Base-by-base conservation (phyloP, 2,888 invertebrate species). In the Slavum lentiscoides region DNA sequence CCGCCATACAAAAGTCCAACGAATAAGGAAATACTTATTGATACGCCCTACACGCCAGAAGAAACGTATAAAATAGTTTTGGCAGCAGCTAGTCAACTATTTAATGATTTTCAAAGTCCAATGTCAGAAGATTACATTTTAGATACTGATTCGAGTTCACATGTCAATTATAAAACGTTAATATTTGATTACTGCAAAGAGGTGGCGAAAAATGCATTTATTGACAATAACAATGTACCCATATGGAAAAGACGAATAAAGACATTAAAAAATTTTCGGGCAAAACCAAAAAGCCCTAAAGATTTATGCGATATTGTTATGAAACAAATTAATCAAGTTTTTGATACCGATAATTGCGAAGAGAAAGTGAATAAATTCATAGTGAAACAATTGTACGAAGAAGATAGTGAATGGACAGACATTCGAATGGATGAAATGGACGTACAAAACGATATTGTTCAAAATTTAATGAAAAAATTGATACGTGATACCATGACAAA, bases 131-230 rank as follows among this genome's bases (percentile, higher is more conserved):
- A 80, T 17, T 64, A 23, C 23, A 58, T 80, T 39, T n/a, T 37
- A 37, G 39, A 55, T 39, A 64, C 53, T 8, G 72, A 72, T 43
- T 72, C 80, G 23, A 58, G 8, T 53, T 39, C 53, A 30, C 62
- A 64, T 55, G 64, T 15, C 0, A 53, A 80, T 49, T 70, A 80
- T 39, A 70, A 70, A 70, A 64, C 19, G 39, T 72, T 80, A 13
- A 62, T 80, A 37, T 80, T 80, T 30, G 80, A 80, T 64, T 80
- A 80, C 9, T 72, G 80, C 21, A 70, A 80, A 43, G 64, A 80
- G 64, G 64, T 80, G 13, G 23, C 43, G 15, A 58, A 21, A 64
- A 61, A 70, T 6, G 30, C 49, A 43, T 66, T 72, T 39, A 55
- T 39, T n/a, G 59, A 55, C 19, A 19, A 64, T 17, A 15, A 43